Evolutionary conservation across 2,797 vertebrate species (phyloP).

Genomic region (Hypotaenidia philippensis): DNA sequence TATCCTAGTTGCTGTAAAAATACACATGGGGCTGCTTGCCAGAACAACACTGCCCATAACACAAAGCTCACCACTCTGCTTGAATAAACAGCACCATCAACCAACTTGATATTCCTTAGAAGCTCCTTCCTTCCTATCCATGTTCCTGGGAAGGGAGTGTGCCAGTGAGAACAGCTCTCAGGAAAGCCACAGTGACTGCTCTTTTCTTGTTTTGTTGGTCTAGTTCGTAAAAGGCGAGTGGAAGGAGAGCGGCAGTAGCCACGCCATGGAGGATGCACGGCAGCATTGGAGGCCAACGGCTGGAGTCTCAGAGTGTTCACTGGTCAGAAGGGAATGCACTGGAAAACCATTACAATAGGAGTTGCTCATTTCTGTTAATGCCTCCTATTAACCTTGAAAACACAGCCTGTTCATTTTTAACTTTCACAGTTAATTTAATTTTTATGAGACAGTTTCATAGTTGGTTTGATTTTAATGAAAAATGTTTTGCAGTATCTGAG

Average conservation of each 20-base stretch:
- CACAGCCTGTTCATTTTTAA: conserved; percentile 38
- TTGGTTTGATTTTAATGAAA: conserved; percentile 20
- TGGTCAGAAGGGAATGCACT: conserved; percentile 42
- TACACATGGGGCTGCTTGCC: neutral
- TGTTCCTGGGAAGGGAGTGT: neutral
- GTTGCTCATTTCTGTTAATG: conserved; percentile 64
- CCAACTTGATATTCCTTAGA: neutral
- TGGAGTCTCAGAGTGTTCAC: conserved; percentile 8
- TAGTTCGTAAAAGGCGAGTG: conserved; percentile 82
- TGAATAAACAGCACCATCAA: neutral
- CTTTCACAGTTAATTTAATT: neutral
- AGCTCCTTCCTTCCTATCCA: neutral
- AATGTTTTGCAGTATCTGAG: neutral
- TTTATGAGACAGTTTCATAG: neutral
- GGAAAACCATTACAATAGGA: conserved; percentile 53
- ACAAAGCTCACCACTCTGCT: neutral
- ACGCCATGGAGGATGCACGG: neutral
- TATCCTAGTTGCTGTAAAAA: neutral
- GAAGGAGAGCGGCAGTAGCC: conserved; percentile 81
- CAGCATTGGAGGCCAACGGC: neutral
- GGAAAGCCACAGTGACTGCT: neutral
- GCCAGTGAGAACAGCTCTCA: neutral
- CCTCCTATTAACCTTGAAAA: conserved; percentile 30
- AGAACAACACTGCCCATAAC: neutral
- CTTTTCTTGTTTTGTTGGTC: neutral